Evolutionary conservation across 2,888 invertebrate genomes (phyloP), one percentile per base, ranked within the genome.

Genomic region (Drosophila melanosoma): DNA sequence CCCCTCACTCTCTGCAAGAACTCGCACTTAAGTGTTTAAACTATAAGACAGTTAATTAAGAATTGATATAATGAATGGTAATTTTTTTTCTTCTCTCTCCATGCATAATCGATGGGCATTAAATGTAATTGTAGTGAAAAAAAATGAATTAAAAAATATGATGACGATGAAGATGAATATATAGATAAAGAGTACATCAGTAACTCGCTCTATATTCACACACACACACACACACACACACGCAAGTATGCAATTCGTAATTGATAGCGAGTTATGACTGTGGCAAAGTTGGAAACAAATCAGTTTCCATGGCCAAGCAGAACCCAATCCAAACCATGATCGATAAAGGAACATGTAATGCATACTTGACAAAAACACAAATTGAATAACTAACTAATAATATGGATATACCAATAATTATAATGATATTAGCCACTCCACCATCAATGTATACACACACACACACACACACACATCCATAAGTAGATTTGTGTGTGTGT

Each of bases 11-110:
- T 42, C 53, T 29, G 35, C 57, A 40, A 56, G 81, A 80, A 76
- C 81, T 78, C 78, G 78, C 57, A 69, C 58, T 58, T 79, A 81
- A 80, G 81, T 79, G 81, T 79, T 81, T 81, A 85, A 86, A 59
- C 64, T 61, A 67, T 84, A 89, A 85, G 87, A 65, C 59, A 74
- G 62, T 63, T 70, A 72, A 71, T 69, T 80, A 80, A 80, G 80
- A 56, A 72, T 65, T 60, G 38, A 82, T 17, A 45, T 45, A 45
- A 45, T 45, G 45, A 45, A 45, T 23, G 45, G 45, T 45, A 81
- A 53, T 57, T 64, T 58, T 71, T 81, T 74, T 78, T 26, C 33
- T 40, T 32, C 59, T 36, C 59, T 36, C 20, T 57, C 52, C 49
- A 49, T n/a, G 17, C 53, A 62, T 72, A 54, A 61, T 54, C 32